These are phyloP conservation scores for Pasiphila rectangulata DNA, from an alignment of 2,888 invertebrate species.

Conservation along the genomic window DNA sequence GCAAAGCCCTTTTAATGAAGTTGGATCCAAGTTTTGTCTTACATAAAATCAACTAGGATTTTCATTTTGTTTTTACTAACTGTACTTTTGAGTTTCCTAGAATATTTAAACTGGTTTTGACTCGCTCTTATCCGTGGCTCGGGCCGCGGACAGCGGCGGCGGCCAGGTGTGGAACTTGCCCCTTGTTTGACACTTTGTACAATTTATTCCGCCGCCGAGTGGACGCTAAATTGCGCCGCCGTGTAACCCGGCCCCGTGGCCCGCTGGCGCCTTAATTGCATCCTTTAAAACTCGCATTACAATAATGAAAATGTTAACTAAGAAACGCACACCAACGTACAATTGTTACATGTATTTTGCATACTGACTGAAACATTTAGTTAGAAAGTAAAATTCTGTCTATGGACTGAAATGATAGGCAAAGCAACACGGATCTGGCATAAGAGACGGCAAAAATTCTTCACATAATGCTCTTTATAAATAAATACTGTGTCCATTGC, in stretches of 20 bases:
- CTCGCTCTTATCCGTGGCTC: neutral
- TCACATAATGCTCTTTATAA: constrained; percentile 1
- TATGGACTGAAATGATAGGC: neutral
- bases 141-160: neutral
- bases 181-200: constrained; percentile 67
- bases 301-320: neutral
- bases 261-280: constrained; percentile 28
- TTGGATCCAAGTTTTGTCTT: too few relatives aligned
- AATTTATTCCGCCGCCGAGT: constrained; percentile 54
- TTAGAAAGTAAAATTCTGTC: neutral
- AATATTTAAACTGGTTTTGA: too few relatives aligned
- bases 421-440: neutral
- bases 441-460: neutral
- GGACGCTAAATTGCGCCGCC: constrained; percentile 53
- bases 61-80: too few relatives aligned
- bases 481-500: constrained; percentile 5
- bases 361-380: too few relatives aligned
- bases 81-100: too few relatives aligned
- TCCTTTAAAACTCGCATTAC: constrained; percentile 17
- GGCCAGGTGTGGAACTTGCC: constrained; percentile 61
- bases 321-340: neutral
- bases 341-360: too few relatives aligned
- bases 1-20: too few relatives aligned
- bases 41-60: neutral
- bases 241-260: constrained; percentile 22